A percentile compares a stretch with the other conserved stretches of the same genome.
phyloP scores from a whole-genome alignment of 1,140 invertebrate species.

The Drosophila dunni region DNA sequence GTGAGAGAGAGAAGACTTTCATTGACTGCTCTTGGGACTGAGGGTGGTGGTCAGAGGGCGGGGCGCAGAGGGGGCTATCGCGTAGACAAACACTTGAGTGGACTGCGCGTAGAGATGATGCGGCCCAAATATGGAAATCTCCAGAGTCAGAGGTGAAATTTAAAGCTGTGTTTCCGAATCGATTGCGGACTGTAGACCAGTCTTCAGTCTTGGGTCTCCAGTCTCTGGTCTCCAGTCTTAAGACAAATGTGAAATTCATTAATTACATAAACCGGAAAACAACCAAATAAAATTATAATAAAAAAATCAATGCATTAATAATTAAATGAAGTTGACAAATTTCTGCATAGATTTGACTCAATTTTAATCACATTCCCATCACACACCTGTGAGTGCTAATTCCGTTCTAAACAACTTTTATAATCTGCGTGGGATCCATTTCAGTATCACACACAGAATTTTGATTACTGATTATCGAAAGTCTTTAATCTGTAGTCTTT shows the following conservation, averaged over 20 bases:
- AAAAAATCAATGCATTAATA: background rate
- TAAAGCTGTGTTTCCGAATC: constrained; percentile 13
- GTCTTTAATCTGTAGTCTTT: too few species aligned
- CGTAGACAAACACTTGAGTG: constrained; percentile 11
- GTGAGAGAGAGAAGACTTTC: constrained; percentile 33
- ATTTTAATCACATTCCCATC: too few species aligned
- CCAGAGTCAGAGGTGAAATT: constrained; percentile 29
- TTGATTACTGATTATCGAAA: too few species aligned
- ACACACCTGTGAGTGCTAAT: too few species aligned
- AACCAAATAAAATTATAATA: too few species aligned
- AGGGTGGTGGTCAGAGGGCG: background rate
- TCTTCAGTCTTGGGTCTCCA: background rate
- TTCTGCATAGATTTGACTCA: too few species aligned
- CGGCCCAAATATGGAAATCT: constrained; percentile 20
- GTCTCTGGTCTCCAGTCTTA: background rate
- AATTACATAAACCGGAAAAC: constrained; percentile 23
- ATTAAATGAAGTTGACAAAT: background rate
- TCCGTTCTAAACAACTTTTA: too few species aligned
- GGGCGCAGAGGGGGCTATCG: background rate
- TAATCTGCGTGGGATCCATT: too few species aligned
- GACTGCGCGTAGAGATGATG: background rate
- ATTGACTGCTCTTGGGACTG: constrained; percentile 30
- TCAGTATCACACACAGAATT: too few species aligned
- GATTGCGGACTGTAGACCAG: constrained; percentile 17
- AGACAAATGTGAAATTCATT: constrained; percentile 18